These are phyloP conservation scores for Trachymyrmex septentrionalis DNA, from an alignment of 1,140 invertebrate species.

Conservation along the genomic window DNA sequence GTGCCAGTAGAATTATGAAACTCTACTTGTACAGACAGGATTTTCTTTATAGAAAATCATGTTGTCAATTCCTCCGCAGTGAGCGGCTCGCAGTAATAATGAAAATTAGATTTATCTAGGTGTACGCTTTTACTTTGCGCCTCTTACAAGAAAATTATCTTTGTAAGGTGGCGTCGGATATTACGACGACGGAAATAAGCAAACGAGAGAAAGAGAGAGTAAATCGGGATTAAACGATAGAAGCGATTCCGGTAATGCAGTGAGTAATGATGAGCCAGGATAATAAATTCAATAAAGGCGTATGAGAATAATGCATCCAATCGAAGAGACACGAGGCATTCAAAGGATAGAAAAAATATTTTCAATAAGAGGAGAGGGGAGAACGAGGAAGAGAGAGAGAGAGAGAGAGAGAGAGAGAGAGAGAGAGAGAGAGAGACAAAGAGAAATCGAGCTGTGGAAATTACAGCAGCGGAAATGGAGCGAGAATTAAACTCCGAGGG, in stretches of 20 bases:
- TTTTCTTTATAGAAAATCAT: conserved; percentile 40
- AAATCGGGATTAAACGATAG: conserved; percentile 7
- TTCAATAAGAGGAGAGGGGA: not conserved
- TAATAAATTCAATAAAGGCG: conserved; percentile 59
- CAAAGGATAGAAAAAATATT: conserved; percentile 52
- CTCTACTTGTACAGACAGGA: conserved; percentile 51
- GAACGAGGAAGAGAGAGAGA: not conserved
- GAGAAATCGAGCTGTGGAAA: conserved; percentile 36
- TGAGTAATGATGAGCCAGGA: conserved; percentile 48
- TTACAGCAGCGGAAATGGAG: conserved; percentile 62
- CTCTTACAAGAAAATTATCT: conserved; percentile 28
- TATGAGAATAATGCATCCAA: conserved; percentile 55
- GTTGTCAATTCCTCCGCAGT: conserved; percentile 51
- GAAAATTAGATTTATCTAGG: conserved; percentile 63
- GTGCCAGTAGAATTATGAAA: conserved; percentile 44
- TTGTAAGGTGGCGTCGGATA: not conserved
- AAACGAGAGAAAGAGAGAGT: not conserved
- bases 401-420: not conserved
- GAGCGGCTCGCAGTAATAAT: conserved; percentile 23
- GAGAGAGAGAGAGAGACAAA: not conserved
- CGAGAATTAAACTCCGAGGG: conserved; percentile 55
- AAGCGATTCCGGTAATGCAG: conserved; percentile 41
- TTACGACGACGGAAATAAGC: conserved; percentile 34
- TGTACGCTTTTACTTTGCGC: conserved; percentile 32
- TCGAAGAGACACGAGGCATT: conserved; percentile 48